phyloP scores from a whole-genome alignment of 92 coral and sea anemone species.

The Parazoanthus atlanticus region DNA sequence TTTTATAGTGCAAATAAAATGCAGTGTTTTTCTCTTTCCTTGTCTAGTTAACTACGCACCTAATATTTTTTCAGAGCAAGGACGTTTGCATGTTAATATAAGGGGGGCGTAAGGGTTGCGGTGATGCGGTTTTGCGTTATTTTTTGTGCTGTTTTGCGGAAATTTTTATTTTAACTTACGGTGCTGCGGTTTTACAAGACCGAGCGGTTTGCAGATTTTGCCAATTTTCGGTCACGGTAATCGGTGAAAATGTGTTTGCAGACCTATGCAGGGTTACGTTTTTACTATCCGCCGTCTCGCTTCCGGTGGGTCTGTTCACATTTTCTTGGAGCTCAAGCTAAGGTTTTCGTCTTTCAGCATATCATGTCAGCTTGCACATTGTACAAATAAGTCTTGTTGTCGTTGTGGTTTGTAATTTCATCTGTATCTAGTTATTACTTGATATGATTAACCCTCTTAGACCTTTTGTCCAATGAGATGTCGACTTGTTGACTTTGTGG shows the following conservation, averaged over 20 bases:
- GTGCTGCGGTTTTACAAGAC: constrained; percentile 30
- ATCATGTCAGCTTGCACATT: constrained; percentile 19
- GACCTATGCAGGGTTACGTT: not conserved
- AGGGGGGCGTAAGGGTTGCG: constrained; percentile 63
- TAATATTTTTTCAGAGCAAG: too few species aligned
- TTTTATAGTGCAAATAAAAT: too few species aligned
- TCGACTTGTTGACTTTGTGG: not conserved
- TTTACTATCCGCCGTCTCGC: not conserved
- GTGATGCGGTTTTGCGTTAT: constrained; percentile 62
- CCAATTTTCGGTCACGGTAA: not conserved
- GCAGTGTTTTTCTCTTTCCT: too few species aligned
- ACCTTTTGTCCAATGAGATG: constrained; percentile 9
- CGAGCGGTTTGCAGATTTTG: constrained; percentile 14
- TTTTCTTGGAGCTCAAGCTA: not conserved
- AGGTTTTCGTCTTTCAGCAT: not conserved
- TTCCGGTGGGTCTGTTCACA: not conserved
- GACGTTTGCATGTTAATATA: too few species aligned
- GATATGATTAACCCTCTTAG: too few species aligned
- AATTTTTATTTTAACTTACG: constrained; percentile 28
- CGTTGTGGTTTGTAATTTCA: constrained; percentile 5
- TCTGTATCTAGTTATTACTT: constrained; percentile 10
- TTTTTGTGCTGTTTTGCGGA: constrained; percentile 54
- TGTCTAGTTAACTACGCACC: too few species aligned
- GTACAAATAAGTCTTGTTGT: not conserved
- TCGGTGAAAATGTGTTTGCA: constrained; percentile 8